Evolutionary conservation across 1,140 invertebrate genomes (phyloP), one percentile per base, ranked within the genome.

Genomic region (Acromyrmex charruanus): DNA sequence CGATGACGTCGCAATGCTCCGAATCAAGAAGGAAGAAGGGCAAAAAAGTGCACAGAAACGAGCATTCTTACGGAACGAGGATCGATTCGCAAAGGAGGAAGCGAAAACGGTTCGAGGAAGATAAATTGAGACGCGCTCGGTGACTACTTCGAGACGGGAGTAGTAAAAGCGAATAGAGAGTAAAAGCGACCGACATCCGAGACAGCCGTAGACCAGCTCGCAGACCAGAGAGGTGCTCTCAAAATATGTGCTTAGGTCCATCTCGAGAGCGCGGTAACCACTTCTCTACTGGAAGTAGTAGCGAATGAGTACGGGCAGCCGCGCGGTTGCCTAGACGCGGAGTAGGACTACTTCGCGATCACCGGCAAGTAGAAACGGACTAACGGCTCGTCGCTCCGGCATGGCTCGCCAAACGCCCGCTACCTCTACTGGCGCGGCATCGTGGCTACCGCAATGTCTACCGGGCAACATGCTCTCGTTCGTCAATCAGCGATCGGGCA

Each of bases 391-490:
- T 49, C n/a, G n/a, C 14, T 61, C 44, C 14, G 69, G 14, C 79
- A 21, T 65, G 74, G 35, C 61, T 68, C 44, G 53, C 53, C 51
- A 77, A 77, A 72, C 71, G 28, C 49, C 75, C 68, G 79, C 79
- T 88, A 85, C 86, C 81, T 88, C 82, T 88, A 87, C 88, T 86
- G 2, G 79, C 77, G 80, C 44, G 35, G 65, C 51, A 5, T 31
- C 44, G 49, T 53, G 80, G 49, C 61, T 79, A 81, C 66, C 59
- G 68, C 61, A 79, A 75, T 63, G 55, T 39, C 39, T 84, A 55
- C 65, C 68, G 55, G 25, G 51, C 63, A 51, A 59, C n/a, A 53
- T 63, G 25, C 55, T n/a, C 55, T 49, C 39, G 53, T 39, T 61
- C 69, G 55, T 75, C 69, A 39, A 84, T 74, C 80, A 59, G 55